Evolutionary conservation across 1,140 invertebrate genomes (phyloP), one percentile per base, ranked within the genome.

Genomic region (Caenorhabditis remanei): DNA sequence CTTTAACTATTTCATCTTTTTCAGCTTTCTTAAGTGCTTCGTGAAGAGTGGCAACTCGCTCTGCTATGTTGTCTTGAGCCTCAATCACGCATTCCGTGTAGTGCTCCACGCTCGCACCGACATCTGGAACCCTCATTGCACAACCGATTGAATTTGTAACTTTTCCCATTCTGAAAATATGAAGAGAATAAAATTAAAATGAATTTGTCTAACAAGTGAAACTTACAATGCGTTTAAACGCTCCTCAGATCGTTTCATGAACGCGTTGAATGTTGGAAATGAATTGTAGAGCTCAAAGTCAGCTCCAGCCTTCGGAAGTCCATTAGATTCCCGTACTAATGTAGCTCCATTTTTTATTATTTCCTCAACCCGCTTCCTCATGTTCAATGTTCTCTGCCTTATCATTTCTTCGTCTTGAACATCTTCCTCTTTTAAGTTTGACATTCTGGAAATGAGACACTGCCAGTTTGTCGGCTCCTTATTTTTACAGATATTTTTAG

Each of bases 161-260:
- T 48, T 53, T 58, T 19, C 8, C 40, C 50, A 87, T 87, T 3
- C 86, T 87, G 24, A 11, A 87, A 87, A 46, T 55, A 40, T 43
- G 4, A 16, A 40, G 32, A 11, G 50, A 53, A 53, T 79, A 11
- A 50, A 21, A 14, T 48, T 16, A 11, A 24, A 8, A 13, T 48
- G 8, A 19, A 2, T 11, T 13, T 16, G 13, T 13, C 14, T 41
- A 7, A 13, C 11, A 14, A 14, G 14, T 82, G 9, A 14, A 83
- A 85, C 87, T 71, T 55, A 88, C 87, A 88, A 43, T 50, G 41
- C 24, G n/a, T 84, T 55, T 32, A 88, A n/a, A 4, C 87, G 48
- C 8, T 79, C 46, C 41, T 88, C 83, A 13, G 87, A 65, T 40
- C 50, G 6, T 32, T 88, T 53, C 83, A 88, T 85, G 19, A 88